Conservation (phyloP, 2,113 vertebrate species). For the Anhinga rufa region DNA sequence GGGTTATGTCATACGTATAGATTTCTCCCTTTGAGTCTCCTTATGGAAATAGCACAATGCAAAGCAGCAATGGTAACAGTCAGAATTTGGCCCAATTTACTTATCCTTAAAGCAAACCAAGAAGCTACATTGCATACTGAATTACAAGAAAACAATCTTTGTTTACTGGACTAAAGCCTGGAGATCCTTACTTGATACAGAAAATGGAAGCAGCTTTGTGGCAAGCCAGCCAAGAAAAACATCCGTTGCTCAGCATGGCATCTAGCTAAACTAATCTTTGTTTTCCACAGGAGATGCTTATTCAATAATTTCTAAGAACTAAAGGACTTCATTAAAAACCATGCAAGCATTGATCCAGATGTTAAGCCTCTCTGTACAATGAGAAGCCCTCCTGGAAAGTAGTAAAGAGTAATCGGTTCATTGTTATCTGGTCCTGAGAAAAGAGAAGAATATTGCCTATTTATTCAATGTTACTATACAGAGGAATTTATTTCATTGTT, state of each 20-base stretch:
- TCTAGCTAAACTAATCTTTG: slow-evolving; percentile 33
- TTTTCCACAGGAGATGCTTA: slow-evolving; percentile 35
- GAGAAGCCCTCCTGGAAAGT: not conserved
- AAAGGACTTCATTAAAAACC: slow-evolving; percentile 46
- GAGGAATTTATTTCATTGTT: not conserved
- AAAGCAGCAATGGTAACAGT: not conserved
- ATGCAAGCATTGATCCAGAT: slow-evolving; percentile 42
- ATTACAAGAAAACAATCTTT: not conserved
- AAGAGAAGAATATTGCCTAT: not conserved
- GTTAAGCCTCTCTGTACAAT: slow-evolving; percentile 13
- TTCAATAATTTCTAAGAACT: slow-evolving; percentile 31
- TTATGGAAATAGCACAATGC: not conserved
- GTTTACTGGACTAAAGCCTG: slow-evolving; percentile 11
- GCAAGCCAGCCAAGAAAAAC: slow-evolving; percentile 21
- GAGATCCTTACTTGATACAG: not conserved
- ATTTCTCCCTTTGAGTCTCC: not conserved
- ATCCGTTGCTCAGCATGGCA: slow-evolving; percentile 1
- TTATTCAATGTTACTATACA: not conserved
- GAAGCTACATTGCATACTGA: not conserved
- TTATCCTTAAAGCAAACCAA: not conserved
- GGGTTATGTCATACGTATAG: rapidly evolving
- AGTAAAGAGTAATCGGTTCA: slow-evolving; percentile 6
- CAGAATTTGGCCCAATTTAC: not conserved
- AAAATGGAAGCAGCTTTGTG: not conserved
- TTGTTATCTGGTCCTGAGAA: not conserved